A percentile compares a stretch with the other conserved stretches of the same genome.
Conservation (phyloP, 2,113 vertebrate species). For the Chinchilla lanigera region DNA sequence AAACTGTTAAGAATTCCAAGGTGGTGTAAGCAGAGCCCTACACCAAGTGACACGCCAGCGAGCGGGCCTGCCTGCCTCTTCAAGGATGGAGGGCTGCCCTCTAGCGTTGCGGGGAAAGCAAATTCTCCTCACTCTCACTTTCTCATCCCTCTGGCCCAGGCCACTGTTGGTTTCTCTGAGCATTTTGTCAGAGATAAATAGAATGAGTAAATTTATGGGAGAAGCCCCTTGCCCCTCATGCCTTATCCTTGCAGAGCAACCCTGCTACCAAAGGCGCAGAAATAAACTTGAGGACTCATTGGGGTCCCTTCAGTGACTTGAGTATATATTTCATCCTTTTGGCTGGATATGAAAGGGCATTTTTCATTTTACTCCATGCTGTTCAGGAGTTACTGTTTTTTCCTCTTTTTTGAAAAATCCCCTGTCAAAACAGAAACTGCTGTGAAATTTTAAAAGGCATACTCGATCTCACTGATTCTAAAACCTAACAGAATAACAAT, state of each 20-base stretch:
- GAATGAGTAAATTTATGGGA: not conserved
- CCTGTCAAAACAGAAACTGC: not conserved
- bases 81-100: constrained; percentile 69
- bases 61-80: not conserved
- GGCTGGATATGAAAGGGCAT: not conserved
- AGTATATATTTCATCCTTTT: not conserved
- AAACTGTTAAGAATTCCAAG: not conserved
- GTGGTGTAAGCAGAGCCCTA: not conserved
- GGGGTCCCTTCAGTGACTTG: not conserved
- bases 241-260: not conserved
- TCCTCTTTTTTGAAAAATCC: not conserved
- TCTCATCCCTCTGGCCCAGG: not conserved
- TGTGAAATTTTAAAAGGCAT: not conserved
- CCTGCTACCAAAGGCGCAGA: not conserved
- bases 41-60: not conserved
- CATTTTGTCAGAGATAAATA: not conserved
- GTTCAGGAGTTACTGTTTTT: not conserved
- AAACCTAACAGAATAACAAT: not conserved
- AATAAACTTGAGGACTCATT: not conserved
- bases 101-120: constrained; percentile 46
- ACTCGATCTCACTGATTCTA: not conserved
- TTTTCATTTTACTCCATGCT: not conserved
- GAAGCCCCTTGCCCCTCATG: not conserved
- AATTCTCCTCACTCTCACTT: not conserved
- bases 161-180: not conserved